Conservation (phyloP, 2,113 vertebrate genomes). For the Dolichallabes microphthalmus region DNA sequence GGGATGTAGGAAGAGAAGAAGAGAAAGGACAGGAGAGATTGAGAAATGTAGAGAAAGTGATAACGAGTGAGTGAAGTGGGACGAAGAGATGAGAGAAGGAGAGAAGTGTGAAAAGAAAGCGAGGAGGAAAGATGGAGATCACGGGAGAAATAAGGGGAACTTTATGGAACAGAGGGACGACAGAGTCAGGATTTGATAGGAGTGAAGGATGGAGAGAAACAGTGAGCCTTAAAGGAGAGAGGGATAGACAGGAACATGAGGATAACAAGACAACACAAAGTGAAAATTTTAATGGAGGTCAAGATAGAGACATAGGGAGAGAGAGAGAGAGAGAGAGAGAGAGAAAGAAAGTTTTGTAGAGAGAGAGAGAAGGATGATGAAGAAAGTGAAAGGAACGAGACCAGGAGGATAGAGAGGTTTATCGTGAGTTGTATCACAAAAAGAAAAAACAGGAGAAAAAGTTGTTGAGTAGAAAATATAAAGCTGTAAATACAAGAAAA, state of each 20-base stretch:
- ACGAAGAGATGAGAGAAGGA: background rate
- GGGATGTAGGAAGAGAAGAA: conserved; percentile 55
- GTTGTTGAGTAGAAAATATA: background rate
- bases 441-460: background rate
- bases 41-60: background rate
- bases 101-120: background rate
- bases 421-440: background rate
- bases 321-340: conserved; percentile 87
- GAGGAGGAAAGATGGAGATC: background rate
- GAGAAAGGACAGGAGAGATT: background rate
- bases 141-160: background rate
- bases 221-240: background rate
- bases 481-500: background rate
- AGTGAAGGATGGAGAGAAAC: background rate
- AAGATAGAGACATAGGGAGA: conserved; percentile 60
- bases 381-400: background rate
- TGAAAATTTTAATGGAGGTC: background rate
- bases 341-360: conserved; percentile 58
- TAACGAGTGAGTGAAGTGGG: background rate
- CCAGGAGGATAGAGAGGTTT: background rate
- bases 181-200: background rate
- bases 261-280: background rate
- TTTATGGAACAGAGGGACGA: background rate
- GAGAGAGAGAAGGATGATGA: conserved; percentile 55
- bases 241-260: background rate